Evolutionary conservation across 1,140 invertebrate genomes (phyloP), one percentile per base, ranked within the genome.

Genomic region (Drosophila aff.): DNA sequence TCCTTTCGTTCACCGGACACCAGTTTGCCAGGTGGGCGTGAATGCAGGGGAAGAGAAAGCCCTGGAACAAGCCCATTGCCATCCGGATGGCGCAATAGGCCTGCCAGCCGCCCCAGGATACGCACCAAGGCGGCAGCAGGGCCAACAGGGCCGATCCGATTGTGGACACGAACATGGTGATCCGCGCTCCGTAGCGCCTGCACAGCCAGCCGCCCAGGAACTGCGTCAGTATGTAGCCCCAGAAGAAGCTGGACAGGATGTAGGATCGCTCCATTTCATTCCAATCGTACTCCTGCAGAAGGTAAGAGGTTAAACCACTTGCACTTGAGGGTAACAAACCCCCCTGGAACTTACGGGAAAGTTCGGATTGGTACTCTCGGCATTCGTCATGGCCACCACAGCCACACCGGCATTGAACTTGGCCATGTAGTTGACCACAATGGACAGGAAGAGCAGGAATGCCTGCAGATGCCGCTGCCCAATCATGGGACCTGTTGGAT

Each of bases 21-120:
- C 98, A 98, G 82, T 96, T 96, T 0, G 97, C 95, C 71, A 98
- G 93, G 4, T 98, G 93, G 0, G 96, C 96, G 78, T 98, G 97
- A 7, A 97, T 94, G 52, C 95, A 95, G 0, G 97, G 97, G 81
- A 96, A 96, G 8, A 97, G 94, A 1, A 97, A 95, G 11, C 97
- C 97, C 93, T 98, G 95, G 26, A 94, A 94, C 0, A 98, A 86
- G 0, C 98, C 97, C 92, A 97, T 95, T 0, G 96, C 71, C 1
- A 97, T 94, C 33, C 97, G 94, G 15, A 95, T 93, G 79, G 92
- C 91, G 86, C 59, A 96, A 91, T 64, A 93, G 11, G 94, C 93
- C 89, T 95, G 87, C 95, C 95, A 96, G 15, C 94, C 95, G 4
- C 95, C 94, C 91, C 85, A 83, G 11, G 73, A 64, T 10, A 92